phyloP scores from a whole-genome alignment of 2,797 vertebrate species.

The Podarcis lilfordi region DNA sequence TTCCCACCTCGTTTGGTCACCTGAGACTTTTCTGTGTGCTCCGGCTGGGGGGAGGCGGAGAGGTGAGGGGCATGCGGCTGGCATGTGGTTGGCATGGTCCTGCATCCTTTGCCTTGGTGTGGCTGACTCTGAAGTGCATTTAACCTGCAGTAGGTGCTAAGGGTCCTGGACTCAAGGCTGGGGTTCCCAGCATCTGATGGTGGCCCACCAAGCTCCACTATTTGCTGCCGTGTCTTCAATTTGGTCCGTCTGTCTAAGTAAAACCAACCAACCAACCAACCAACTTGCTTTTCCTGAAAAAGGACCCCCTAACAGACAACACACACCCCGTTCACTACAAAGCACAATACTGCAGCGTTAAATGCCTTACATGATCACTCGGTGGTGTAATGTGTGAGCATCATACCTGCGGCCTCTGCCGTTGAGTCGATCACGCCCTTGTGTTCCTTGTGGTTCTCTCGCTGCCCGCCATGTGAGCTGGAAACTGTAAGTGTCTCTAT shows the following conservation, averaged over 20 bases:
- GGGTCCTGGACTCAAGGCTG: too few relatives aligned
- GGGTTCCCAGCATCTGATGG: too few relatives aligned
- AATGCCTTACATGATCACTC: constrained; percentile 85
- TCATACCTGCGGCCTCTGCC: constrained; percentile 31
- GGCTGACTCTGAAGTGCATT: constrained; percentile 39
- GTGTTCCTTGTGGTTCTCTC: background rate
- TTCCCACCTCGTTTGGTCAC: background rate
- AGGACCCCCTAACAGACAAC: background rate
- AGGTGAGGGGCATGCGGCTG: background rate
- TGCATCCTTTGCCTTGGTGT: background rate
- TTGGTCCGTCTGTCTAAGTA: background rate
- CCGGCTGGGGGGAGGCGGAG: background rate
- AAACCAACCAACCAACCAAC: background rate
- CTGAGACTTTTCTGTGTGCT: background rate
- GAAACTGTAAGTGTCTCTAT: constrained; percentile 5
- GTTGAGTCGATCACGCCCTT: background rate
- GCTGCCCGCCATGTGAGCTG: constrained; percentile 1
- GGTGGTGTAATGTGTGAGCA: constrained; percentile 89
- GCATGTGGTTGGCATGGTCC: background rate
- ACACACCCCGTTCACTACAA: too few relatives aligned
- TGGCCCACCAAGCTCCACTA: background rate
- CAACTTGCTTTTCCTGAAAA: too few relatives aligned
- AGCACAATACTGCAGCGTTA: constrained; percentile 73
- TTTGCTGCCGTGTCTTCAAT: background rate
- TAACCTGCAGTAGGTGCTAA: constrained; percentile 57